Evolutionary conservation across 2,113 vertebrate species (phyloP).

Genomic region (Hemibagrus wyckioides): DNA sequence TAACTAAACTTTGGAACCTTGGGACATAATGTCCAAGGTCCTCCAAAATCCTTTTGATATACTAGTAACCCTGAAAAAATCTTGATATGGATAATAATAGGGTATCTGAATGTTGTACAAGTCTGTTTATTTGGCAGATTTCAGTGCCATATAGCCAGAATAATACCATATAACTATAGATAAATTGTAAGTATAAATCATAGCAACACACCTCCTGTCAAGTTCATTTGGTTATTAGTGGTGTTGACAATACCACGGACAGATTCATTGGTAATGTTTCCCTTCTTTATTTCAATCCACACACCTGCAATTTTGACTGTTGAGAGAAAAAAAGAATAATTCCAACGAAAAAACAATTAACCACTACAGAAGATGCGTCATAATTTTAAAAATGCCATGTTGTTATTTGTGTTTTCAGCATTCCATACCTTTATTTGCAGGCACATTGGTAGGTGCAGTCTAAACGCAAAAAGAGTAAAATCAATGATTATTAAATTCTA

Average conservation of each 20-base stretch:
- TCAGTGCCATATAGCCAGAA: not conserved
- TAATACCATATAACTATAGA: not conserved
- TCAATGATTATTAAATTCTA: not conserved
- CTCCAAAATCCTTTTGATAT: not conserved
- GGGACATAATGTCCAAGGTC: not conserved
- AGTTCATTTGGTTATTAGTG: slow-evolving; percentile 55
- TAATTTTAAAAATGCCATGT: not conserved
- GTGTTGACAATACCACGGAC: slow-evolving; percentile 64
- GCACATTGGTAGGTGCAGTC: not conserved
- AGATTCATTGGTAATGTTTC: slow-evolving; percentile 55
- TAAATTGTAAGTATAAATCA: not conserved
- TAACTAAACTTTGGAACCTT: not conserved
- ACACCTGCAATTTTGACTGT: slow-evolving; percentile 57
- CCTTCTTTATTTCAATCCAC: slow-evolving; percentile 60
- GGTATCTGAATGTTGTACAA: not conserved
- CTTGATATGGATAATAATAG: not conserved
- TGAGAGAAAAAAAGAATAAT: not conserved
- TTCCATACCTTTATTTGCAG: slow-evolving; percentile 50
- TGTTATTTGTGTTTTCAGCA: not conserved
- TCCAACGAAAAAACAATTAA: not conserved
- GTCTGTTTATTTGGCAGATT: not conserved
- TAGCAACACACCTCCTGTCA: slow-evolving; percentile 48
- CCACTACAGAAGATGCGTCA: not conserved
- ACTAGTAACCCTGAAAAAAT: not conserved
- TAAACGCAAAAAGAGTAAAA: not conserved